Evolutionary conservation across 2,888 invertebrate species (phyloP).

Genomic region (Hedya salicella): DNA sequence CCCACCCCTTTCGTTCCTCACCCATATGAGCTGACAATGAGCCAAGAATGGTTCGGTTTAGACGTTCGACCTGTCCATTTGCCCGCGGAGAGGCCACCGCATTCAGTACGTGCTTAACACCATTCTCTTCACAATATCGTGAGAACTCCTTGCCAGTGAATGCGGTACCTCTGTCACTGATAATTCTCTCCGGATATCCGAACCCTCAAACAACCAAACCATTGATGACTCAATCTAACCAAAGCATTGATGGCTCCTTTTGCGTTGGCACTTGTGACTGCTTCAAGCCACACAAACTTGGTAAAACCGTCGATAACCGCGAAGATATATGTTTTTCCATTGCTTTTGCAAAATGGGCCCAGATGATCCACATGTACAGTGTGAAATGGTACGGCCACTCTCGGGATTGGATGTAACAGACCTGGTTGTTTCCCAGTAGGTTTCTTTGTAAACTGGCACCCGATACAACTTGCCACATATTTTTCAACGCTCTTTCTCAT

Average conservation of each 20-base stretch:
- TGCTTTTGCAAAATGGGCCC: slow-evolving; percentile 34
- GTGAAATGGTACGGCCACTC: slow-evolving; percentile 7
- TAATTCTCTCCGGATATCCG: slow-evolving; percentile 31
- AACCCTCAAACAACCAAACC: too few relatives aligned
- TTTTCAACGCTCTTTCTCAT: slow-evolving; percentile 5
- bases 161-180: slow-evolving; percentile 38
- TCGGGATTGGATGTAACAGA: slow-evolving; percentile 17
- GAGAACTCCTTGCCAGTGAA: slow-evolving; percentile 37
- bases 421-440: slow-evolving; percentile 18
- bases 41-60: not conserved
- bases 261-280: slow-evolving; percentile 26
- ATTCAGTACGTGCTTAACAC: slow-evolving; percentile 3
- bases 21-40: slow-evolving; percentile 33
- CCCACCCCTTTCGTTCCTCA: slow-evolving; percentile 30
- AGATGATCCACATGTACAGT: slow-evolving; percentile 23
- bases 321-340: slow-evolving; percentile 33
- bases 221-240: slow-evolving; percentile 3
- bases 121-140: slow-evolving; percentile 12
- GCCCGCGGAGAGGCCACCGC: slow-evolving; percentile 14
- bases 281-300: slow-evolving; percentile 33
- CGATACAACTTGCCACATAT: slow-evolving; percentile 16
- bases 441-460: slow-evolving; percentile 16
- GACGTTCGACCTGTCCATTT: slow-evolving; percentile 13
- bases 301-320: slow-evolving; percentile 35
- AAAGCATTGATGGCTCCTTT: slow-evolving; percentile 17